These are phyloP conservation scores for Cathartes aura DNA, from an alignment of 2,113 vertebrate genomes.

Conservation along the genomic window DNA sequence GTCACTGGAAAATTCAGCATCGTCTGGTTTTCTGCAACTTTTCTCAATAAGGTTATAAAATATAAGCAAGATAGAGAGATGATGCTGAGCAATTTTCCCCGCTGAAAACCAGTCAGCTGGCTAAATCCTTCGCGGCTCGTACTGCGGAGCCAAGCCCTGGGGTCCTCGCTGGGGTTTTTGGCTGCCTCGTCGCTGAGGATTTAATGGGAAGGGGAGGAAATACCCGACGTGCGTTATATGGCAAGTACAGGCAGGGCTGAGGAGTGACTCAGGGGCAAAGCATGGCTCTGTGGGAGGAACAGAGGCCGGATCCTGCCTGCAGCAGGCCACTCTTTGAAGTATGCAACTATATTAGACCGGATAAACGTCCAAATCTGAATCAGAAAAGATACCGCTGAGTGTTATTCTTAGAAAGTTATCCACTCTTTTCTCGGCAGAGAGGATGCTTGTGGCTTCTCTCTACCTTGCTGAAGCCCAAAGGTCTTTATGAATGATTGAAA, in stretches of 20 bases:
- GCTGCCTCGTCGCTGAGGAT: not conserved
- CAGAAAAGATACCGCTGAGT: not conserved
- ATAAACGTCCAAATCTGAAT: not conserved
- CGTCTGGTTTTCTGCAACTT: not conserved
- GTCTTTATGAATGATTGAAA: not conserved
- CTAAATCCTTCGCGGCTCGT: rapidly evolving
- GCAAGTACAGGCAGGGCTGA: not conserved
- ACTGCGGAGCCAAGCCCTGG: not conserved
- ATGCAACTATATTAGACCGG: not conserved
- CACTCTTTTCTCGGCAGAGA: not conserved
- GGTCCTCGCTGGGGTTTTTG: not conserved
- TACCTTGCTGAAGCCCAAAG: not conserved
- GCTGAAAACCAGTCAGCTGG: not conserved
- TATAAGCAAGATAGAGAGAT: rapidly evolving
- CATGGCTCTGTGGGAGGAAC: not conserved
- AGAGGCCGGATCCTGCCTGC: not conserved
- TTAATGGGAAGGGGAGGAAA: not conserved
- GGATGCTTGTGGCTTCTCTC: conserved; percentile 7
- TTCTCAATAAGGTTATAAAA: not conserved
- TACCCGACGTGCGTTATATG: not conserved
- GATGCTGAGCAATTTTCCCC: not conserved
- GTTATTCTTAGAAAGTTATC: not conserved
- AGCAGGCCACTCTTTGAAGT: not conserved
- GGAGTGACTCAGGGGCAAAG: conserved; percentile 4
- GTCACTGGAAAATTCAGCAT: not conserved